A percentile compares a stretch with the other conserved stretches of the same genome.
Conservation (phyloP, 2,797 vertebrate genomes). For the Odontamblyopus rebecca region DNA sequence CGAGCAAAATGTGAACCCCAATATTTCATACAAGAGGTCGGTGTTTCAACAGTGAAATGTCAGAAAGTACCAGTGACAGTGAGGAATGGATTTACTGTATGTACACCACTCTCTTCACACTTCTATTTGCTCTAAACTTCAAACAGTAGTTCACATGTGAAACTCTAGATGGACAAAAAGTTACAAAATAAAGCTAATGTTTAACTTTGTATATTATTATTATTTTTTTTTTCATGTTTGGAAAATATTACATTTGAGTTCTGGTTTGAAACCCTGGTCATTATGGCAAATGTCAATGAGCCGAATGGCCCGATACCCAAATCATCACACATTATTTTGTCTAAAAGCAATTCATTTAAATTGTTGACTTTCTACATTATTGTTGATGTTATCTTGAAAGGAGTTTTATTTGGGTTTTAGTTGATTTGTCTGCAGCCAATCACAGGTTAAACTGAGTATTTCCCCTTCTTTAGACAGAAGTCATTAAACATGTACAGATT, state of each 20-base stretch:
- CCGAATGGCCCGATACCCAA: background rate
- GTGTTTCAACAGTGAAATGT: background rate
- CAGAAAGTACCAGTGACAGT: background rate
- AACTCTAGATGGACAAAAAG: background rate
- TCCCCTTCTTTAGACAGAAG: conserved; percentile 28
- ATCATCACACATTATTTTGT: background rate
- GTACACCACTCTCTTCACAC: background rate
- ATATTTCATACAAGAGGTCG: background rate
- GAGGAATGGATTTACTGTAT: background rate
- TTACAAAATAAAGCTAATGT: no score
- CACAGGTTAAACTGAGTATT: conserved; percentile 24
- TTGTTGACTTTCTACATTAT: background rate
- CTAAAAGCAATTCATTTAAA: background rate
- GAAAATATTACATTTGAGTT: background rate
- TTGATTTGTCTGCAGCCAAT: background rate
- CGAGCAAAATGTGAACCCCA: background rate
- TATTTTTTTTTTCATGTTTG: no score
- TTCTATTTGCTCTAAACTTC: background rate
- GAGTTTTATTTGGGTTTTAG: background rate
- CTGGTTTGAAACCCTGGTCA: background rate
- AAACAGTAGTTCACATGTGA: background rate
- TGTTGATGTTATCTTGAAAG: background rate
- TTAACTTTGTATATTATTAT: no score
- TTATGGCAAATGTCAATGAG: background rate
- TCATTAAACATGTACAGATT: conserved; percentile 36